Evolutionary conservation across 2,888 invertebrate genomes (phyloP).

Genomic region (Ecdyonurus torrentis): DNA sequence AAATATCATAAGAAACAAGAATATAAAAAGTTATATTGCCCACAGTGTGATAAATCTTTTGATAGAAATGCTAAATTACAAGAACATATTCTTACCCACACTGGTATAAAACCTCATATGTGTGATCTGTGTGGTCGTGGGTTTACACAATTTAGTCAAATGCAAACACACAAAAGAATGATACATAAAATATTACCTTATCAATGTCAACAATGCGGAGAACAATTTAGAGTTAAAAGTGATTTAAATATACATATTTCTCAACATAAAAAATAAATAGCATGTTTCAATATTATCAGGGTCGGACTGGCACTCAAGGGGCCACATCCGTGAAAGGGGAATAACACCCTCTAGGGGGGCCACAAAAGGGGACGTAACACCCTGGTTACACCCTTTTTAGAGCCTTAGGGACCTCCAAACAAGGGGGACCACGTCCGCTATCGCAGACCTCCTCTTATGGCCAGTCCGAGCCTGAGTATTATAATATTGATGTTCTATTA

Average conservation of each 20-base stretch:
- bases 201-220: background rate
- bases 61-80: slow-evolving; percentile 11
- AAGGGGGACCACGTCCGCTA: too few relatives aligned
- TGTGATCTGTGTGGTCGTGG: slow-evolving; percentile 29
- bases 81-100: slow-evolving; percentile 37
- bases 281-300: too few relatives aligned
- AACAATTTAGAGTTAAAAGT: background rate
- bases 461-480: too few relatives aligned
- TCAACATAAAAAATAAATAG: background rate
- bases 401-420: too few relatives aligned
- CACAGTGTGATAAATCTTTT: slow-evolving; percentile 14
- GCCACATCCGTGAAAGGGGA: too few relatives aligned
- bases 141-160: background rate
- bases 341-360: too few relatives aligned
- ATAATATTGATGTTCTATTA: too few relatives aligned
- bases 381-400: too few relatives aligned
- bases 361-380: too few relatives aligned
- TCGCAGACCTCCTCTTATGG: too few relatives aligned
- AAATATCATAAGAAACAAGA: slow-evolving; percentile 15
- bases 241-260: background rate
- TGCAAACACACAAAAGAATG: background rate
- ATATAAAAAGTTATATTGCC: slow-evolving; percentile 21
- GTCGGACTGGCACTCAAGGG: too few relatives aligned
- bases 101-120: slow-evolving; percentile 47
- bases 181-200: background rate